Percentiles rank a stretch among this genome's conserved stretches.
Conservation (phyloP, 2,113 vertebrate species). For the Sinocyclocheilus rhinocerous region DNA sequence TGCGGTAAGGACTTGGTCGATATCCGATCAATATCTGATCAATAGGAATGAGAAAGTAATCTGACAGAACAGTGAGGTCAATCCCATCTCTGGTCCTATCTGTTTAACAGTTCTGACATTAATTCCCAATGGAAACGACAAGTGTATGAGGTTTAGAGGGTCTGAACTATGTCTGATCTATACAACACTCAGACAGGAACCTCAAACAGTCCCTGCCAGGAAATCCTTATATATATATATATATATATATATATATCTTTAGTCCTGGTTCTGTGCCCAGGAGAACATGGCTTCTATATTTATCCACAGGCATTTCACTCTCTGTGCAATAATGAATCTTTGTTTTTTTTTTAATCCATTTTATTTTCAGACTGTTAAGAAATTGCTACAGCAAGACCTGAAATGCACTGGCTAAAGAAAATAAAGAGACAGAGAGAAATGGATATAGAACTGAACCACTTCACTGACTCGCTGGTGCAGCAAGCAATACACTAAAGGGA, state of each 20-base stretch:
- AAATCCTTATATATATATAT: no score
- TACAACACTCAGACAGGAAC: no score
- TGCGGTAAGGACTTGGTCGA: background rate
- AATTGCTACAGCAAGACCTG: background rate
- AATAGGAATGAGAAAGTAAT: no score
- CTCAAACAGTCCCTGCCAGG: no score
- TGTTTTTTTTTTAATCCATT: background rate
- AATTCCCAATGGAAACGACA: no score
- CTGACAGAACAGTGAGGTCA: no score
- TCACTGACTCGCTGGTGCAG: background rate
- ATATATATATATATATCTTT: no score
- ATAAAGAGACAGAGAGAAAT: conserved; percentile 11
- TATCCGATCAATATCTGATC: no score
- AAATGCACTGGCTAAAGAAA: conserved; percentile 2
- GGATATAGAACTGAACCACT: background rate
- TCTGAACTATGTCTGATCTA: no score
- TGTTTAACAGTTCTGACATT: no score
- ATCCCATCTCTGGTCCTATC: no score
- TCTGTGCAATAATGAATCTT: conserved; percentile 30
- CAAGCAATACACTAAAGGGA: background rate
- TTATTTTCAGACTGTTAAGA: background rate
- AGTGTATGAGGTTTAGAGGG: no score
- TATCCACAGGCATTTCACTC: background rate
- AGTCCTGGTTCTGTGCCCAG: conserved; percentile 30
- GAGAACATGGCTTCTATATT: conserved; percentile 15